Evolutionary conservation across 2,888 invertebrate genomes (phyloP).

Genomic region (Gisinianus flammeolus): DNA sequence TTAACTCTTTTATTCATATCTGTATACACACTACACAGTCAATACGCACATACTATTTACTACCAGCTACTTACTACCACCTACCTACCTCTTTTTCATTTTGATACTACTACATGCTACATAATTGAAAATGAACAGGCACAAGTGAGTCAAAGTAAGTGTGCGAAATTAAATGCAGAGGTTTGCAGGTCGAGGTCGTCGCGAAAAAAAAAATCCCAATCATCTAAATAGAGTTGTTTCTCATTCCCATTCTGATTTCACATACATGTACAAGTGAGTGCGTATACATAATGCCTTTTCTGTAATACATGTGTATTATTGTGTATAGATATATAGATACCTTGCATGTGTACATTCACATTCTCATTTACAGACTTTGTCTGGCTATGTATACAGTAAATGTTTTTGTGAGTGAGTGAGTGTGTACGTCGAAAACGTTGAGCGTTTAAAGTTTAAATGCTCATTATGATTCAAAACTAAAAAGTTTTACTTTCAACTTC

Average conservation of each 20-base stretch:
- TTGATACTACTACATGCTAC: neutral
- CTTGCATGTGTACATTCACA: neutral
- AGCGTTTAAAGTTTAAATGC: conserved; percentile 2
- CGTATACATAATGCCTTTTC: neutral
- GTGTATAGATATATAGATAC: neutral
- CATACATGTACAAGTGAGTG: neutral
- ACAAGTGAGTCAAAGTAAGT: conserved; percentile 40
- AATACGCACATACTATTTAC: no score
- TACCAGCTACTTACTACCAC: no score
- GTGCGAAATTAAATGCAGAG: conserved; percentile 49
- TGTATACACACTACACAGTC: no score
- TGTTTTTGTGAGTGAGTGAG: no score
- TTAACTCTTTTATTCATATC: no score
- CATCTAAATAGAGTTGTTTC: conserved; percentile 36
- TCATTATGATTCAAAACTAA: conserved; percentile 7
- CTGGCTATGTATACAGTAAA: neutral
- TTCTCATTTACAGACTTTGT: neutral
- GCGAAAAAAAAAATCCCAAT: conserved; percentile 28
- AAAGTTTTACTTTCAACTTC: conserved; percentile 25
- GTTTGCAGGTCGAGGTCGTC: conserved; percentile 59
- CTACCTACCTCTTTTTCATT: neutral
- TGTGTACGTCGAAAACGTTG: no score
- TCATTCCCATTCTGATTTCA: conserved; percentile 12
- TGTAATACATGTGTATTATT: neutral
- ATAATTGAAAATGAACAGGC: conserved; percentile 32